These are phyloP conservation scores for Strigamia transsilvanica DNA, from an alignment of 2,888 invertebrate genomes.

Conservation along the genomic window DNA sequence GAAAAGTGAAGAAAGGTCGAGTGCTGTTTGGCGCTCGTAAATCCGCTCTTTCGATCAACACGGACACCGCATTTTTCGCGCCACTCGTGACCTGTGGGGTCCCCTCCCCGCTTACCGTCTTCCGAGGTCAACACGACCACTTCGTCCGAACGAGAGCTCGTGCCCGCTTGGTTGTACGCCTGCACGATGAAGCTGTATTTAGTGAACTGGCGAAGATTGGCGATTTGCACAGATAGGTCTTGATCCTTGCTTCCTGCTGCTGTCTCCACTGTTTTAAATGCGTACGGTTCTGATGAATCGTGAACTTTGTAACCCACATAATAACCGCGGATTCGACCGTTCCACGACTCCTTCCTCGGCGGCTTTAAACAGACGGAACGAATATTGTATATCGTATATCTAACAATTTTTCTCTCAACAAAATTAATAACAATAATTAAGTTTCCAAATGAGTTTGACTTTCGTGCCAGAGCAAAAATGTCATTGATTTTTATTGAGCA, in stretches of 20 bases:
- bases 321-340: conserved; percentile 65
- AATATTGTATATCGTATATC: too few relatives aligned
- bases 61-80: not conserved
- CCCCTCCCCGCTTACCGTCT: conserved; percentile 61
- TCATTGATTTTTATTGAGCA: conserved; percentile 24
- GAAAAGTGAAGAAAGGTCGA: conserved; percentile 29
- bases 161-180: conserved; percentile 63
- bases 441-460: not conserved
- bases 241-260: conserved; percentile 54
- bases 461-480: not conserved
- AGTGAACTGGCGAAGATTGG: conserved; percentile 63
- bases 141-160: conserved; percentile 63
- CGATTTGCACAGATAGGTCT: conserved; percentile 59
- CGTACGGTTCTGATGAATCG: conserved; percentile 56
- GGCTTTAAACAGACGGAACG: conserved; percentile 58
- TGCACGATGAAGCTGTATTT: conserved; percentile 63
- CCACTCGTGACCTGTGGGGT: not conserved
- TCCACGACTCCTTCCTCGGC: conserved; percentile 61
- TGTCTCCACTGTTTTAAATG: conserved; percentile 58
- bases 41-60: not conserved
- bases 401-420: not conserved
- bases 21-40: conserved; percentile 40
- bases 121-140: conserved; percentile 63
- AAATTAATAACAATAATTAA: not conserved
- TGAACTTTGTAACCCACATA: conserved; percentile 63